These are phyloP conservation scores for Phataginus tetradactyla DNA, from an alignment of 2,797 vertebrate species.

Conservation along the genomic window DNA sequence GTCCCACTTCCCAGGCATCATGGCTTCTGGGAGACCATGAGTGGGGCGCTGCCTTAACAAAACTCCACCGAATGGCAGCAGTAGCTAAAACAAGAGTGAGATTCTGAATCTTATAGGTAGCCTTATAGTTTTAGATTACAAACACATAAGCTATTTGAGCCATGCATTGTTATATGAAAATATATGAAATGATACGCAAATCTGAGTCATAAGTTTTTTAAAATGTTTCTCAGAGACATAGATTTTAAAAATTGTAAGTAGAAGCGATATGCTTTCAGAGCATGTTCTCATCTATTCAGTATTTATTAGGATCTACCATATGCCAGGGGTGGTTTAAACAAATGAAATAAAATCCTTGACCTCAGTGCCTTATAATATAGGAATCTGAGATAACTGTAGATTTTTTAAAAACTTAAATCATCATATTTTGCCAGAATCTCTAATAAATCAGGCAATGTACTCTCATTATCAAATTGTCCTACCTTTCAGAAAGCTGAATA, in stretches of 20 bases:
- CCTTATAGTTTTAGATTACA: background rate
- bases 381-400: background rate
- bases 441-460: background rate
- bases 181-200: background rate
- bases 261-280: constrained; percentile 16
- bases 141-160: background rate
- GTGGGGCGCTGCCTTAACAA: background rate
- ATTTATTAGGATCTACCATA: background rate
- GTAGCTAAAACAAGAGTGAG: background rate
- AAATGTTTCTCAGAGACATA: background rate
- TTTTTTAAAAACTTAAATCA: background rate
- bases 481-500: constrained; percentile 3
- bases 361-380: constrained; percentile 2
- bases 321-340: background rate
- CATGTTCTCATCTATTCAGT: background rate
- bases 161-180: constrained; percentile 4
- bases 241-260: constrained; percentile 13
- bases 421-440: background rate
- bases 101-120: background rate
- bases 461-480: background rate
- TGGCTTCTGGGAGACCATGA: background rate
- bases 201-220: constrained; percentile 6
- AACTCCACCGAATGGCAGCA: background rate
- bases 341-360: background rate
- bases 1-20: background rate